A percentile compares a stretch with the other conserved stretches of the same genome.
These are phyloP conservation scores for Mesochorus sp. DNA, from an alignment of 2,888 invertebrate species.

Conservation along the genomic window DNA sequence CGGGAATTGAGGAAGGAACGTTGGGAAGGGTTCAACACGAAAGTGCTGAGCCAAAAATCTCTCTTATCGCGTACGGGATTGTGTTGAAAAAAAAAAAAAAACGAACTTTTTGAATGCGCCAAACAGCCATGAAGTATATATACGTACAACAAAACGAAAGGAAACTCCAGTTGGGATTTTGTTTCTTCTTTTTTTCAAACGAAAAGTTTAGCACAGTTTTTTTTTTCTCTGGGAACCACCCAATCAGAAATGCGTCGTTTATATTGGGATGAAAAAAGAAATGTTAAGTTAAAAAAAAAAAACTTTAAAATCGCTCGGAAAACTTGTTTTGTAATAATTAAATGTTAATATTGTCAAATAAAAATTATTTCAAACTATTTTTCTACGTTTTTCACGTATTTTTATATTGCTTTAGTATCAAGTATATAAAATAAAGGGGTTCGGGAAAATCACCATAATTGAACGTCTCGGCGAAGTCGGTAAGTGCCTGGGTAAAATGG, in stretches of 20 bases:
- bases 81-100: not conserved
- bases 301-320: not conserved
- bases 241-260: not conserved
- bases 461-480: not conserved
- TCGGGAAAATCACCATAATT: not conserved
- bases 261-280: not conserved
- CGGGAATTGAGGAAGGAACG: not conserved
- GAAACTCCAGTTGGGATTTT: too few species aligned
- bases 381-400: not conserved
- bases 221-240: not conserved
- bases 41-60: slow-evolving; percentile 1
- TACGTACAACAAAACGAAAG: not conserved
- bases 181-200: not conserved
- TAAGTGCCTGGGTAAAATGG: not conserved
- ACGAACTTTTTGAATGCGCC: not conserved
- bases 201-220: not conserved
- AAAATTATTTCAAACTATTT: too few species aligned
- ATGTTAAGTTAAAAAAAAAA: not conserved
- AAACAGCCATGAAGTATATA: not conserved
- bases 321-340: not conserved
- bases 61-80: not conserved
- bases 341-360: too few species aligned
- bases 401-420: not conserved
- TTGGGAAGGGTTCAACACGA: too few species aligned
- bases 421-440: not conserved